Evolutionary conservation across 2,113 vertebrate species (phyloP).

Genomic region (Scytalopus superciliaris): DNA sequence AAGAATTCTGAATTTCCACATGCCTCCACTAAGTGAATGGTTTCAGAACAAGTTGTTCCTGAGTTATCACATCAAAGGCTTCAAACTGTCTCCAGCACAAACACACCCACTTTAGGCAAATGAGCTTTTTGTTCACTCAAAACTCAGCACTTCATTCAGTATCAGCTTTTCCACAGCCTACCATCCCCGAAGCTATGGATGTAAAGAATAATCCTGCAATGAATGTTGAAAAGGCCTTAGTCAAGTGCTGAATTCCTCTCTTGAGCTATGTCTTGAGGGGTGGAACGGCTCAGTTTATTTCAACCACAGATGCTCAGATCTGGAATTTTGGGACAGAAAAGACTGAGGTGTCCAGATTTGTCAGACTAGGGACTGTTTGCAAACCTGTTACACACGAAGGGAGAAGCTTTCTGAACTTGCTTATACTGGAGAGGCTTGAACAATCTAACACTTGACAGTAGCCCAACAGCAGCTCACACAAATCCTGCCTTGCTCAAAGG

Average conservation of each 20-base stretch:
- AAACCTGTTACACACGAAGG: neutral
- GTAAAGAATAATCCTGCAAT: neutral
- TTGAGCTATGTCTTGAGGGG: neutral
- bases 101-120: constrained; percentile 53
- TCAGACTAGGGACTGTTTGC: neutral
- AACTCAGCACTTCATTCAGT: constrained; percentile 41
- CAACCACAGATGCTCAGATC: neutral
- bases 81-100: constrained; percentile 46
- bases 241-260: neutral
- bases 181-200: neutral
- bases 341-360: neutral
- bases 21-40: neutral
- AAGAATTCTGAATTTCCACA: neutral
- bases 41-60: constrained; percentile 32
- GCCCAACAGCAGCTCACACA: neutral
- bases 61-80: constrained; percentile 26
- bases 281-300: neutral
- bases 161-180: constrained; percentile 11
- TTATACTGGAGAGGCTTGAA: neutral
- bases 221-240: constrained; percentile 14
- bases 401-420: neutral
- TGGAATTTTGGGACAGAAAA: neutral
- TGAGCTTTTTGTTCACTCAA: constrained; percentile 44
- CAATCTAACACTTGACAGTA: neutral
- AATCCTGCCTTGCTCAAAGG: neutral